phyloP scores from a whole-genome alignment of 2,888 invertebrate species.

The Calameuta idolon region DNA sequence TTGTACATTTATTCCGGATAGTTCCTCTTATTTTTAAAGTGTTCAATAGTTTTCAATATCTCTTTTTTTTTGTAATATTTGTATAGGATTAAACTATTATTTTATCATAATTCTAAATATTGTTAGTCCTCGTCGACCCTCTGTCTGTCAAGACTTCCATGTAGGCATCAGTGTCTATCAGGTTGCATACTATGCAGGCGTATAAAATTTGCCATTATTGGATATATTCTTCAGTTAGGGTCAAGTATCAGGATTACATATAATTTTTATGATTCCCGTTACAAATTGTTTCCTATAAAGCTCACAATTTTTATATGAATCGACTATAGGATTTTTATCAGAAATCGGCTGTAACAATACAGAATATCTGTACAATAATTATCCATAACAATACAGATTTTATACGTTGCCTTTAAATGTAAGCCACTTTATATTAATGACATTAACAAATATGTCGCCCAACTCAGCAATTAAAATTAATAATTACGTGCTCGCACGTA shows the following conservation, averaged over 20 bases:
- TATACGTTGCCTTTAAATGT: no score
- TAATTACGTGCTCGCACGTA: neutral
- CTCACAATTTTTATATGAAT: no score
- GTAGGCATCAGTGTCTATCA: neutral
- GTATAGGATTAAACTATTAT: conserved; percentile 2
- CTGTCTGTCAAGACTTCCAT: neutral
- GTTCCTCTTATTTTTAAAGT: neutral
- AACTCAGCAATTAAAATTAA: neutral
- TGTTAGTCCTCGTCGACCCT: neutral
- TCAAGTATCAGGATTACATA: neutral
- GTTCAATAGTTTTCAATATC: neutral
- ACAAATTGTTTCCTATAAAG: neutral
- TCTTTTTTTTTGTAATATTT: neutral
- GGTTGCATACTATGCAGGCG: neutral
- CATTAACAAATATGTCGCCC: neutral
- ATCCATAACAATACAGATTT: no score
- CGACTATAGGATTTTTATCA: no score
- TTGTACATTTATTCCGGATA: neutral
- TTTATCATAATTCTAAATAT: neutral
- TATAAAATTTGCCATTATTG: neutral
- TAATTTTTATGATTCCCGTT: neutral
- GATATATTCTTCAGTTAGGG: neutral
- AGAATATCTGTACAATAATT: no score
- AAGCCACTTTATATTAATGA: neutral
- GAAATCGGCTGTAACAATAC: no score